A percentile compares a stretch with the other conserved stretches of the same genome.
phyloP scores from a whole-genome alignment of 1,140 invertebrate species.

The Elymnias hypermnestra region DNA sequence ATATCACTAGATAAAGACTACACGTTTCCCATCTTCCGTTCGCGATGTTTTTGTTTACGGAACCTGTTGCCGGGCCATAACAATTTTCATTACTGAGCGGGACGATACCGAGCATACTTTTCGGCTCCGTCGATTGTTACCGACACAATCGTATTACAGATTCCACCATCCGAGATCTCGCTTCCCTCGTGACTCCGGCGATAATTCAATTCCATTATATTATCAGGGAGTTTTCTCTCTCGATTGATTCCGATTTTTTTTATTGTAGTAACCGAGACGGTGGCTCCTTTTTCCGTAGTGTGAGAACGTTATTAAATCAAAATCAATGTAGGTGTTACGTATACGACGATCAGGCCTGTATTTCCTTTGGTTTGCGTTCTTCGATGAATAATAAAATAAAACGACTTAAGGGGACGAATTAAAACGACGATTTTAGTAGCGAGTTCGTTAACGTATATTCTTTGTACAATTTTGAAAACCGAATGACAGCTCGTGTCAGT shows the following conservation, averaged over 20 bases:
- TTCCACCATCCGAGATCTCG: conserved; percentile 31
- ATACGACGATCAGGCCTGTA: too few relatives aligned
- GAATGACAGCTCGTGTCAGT: too few relatives aligned
- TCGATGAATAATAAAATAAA: too few relatives aligned
- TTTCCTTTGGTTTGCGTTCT: too few relatives aligned
- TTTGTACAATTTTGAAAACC: too few relatives aligned
- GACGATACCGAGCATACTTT: conserved; percentile 29
- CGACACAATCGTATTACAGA: conserved; percentile 61
- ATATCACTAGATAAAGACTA: neutral
- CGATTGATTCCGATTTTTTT: conserved; percentile 49
- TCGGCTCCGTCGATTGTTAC: conserved; percentile 51
- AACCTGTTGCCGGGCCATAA: conserved; percentile 44
- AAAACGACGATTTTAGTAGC: too few relatives aligned
- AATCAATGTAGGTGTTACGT: too few relatives aligned
- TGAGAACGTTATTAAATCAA: too few relatives aligned
- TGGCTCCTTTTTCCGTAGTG: too few relatives aligned
- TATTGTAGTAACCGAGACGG: conserved; percentile 13
- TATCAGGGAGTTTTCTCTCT: conserved; percentile 50
- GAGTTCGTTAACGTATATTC: too few relatives aligned
- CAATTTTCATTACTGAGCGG: conserved; percentile 35
- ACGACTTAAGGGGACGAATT: too few relatives aligned
- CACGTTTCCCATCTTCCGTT: neutral
- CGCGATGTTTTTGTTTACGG: conserved; percentile 2
- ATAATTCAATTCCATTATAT: conserved; percentile 70
- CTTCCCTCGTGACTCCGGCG: conserved; percentile 39